Conservation (phyloP, 2,113 vertebrate genomes). For the Mobula birostris region DNA sequence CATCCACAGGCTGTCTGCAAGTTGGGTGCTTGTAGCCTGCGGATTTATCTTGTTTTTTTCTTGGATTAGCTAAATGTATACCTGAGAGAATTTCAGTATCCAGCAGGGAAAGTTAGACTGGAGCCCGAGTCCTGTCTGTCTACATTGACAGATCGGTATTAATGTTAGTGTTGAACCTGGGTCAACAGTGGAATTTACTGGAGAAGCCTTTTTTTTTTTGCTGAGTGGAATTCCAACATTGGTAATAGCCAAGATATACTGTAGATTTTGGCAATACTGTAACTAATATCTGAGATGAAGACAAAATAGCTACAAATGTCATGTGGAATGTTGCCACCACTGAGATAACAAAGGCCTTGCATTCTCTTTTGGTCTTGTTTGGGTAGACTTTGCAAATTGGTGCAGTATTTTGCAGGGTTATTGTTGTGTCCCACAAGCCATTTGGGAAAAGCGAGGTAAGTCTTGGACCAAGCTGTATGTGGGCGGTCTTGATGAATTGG, state of each 20-base stretch:
- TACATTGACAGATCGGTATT: not conserved
- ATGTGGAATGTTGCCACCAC: not conserved
- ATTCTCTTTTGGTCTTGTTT: not conserved
- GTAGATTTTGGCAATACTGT: not conserved
- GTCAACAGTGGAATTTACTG: not conserved
- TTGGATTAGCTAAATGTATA: not conserved
- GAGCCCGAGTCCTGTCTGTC: not conserved
- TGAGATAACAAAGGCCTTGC: not conserved
- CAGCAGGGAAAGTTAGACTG: not conserved
- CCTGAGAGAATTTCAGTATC: not conserved
- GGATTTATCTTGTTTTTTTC: not conserved
- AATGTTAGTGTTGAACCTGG: not conserved
- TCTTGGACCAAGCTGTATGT: too few species aligned
- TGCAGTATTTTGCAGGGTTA: not conserved
- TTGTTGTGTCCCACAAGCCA: too few species aligned
- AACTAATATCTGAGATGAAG: not conserved
- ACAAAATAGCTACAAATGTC: too few species aligned
- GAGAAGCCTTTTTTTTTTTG: not conserved
- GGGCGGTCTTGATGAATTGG: too few species aligned
- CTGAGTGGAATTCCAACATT: not conserved
- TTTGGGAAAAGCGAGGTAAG: too few species aligned
- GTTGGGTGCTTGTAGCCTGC: too few species aligned
- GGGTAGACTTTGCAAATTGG: not conserved
- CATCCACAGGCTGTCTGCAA: too few species aligned
- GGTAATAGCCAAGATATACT: not conserved